Percentiles rank a stretch among this genome's conserved stretches.
Conservation (phyloP, 1,140 invertebrate genomes). For the Drosophila micromelanica region DNA sequence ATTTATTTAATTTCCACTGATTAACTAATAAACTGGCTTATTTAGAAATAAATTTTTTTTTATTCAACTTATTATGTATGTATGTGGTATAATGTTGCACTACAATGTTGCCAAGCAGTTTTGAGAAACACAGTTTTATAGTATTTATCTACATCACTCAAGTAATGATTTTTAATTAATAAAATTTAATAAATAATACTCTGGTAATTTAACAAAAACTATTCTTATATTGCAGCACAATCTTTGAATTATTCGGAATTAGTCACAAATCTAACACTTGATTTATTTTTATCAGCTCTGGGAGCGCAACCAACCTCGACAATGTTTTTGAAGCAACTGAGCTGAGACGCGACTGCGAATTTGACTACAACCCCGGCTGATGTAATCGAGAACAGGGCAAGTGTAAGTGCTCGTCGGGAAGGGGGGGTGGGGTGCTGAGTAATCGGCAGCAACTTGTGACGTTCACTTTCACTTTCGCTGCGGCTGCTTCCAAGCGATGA, state of each 20-base stretch:
- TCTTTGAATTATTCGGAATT: not conserved
- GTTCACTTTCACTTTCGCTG: slow-evolving; percentile 72
- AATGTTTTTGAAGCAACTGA: slow-evolving; percentile 64
- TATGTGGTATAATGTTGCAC: slow-evolving; percentile 2
- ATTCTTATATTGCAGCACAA: not conserved
- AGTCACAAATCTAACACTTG: not conserved
- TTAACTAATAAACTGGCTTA: no score
- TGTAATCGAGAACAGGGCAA: slow-evolving; percentile 57
- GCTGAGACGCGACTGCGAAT: slow-evolving; percentile 26
- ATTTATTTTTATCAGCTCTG: slow-evolving; percentile 1
- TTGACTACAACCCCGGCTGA: slow-evolving; percentile 41
- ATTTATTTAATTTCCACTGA: no score
- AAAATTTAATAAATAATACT: no score
- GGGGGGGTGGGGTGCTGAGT: not conserved
- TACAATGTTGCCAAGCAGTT: slow-evolving; percentile 5
- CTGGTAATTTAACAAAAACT: not conserved
- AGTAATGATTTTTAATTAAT: not conserved
- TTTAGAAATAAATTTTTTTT: no score
- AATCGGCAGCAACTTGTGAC: slow-evolving; percentile 46
- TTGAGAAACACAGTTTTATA: not conserved
- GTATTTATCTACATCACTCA: not conserved
- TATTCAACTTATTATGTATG: no score
- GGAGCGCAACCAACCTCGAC: slow-evolving; percentile 65
- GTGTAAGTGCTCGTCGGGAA: not conserved
- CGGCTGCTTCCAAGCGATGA: slow-evolving; percentile 41